Percentiles rank a stretch among this genome's conserved stretches.
Evolutionary conservation across 2,113 vertebrate species (phyloP).

Genomic region (Antigone vipio): DNA sequence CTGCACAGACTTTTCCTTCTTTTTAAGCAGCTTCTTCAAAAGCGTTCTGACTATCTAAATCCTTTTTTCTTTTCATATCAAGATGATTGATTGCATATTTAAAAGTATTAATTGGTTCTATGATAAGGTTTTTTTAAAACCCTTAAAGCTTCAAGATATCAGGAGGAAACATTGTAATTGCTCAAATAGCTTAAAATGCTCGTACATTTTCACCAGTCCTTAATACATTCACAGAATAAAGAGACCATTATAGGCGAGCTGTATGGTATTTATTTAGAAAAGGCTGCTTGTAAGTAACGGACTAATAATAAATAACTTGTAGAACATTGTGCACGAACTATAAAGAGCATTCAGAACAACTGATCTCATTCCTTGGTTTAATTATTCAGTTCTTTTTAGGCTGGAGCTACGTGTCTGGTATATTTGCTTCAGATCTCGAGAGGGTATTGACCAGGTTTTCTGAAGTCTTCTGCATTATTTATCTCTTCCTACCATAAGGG

Average conservation of each 20-base stretch:
- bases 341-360: slow-evolving; percentile 38
- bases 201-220: background rate
- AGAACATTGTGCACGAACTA: background rate
- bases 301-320: slow-evolving; percentile 41
- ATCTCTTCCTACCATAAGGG: slow-evolving; percentile 66
- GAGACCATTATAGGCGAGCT: background rate
- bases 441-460: slow-evolving; percentile 60
- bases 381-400: slow-evolving; percentile 63
- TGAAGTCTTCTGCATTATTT: slow-evolving; percentile 72
- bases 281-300: background rate
- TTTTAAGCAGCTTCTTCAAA: slow-evolving; percentile 45
- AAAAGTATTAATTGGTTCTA: slow-evolving; percentile 27
- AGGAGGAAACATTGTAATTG: background rate
- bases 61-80: slow-evolving; percentile 11
- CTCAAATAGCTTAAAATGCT: background rate
- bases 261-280: background rate
- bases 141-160: background rate
- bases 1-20: background rate
- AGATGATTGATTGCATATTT: slow-evolving; percentile 25
- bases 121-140: background rate
- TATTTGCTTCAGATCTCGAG: slow-evolving; percentile 55
- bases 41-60: background rate
- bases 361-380: slow-evolving; percentile 55
- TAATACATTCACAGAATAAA: background rate
- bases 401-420: slow-evolving; percentile 28